Evolutionary conservation across 2,888 invertebrate species (phyloP), one percentile per base, ranked within the genome.

Genomic region (Drosophila rubida): DNA sequence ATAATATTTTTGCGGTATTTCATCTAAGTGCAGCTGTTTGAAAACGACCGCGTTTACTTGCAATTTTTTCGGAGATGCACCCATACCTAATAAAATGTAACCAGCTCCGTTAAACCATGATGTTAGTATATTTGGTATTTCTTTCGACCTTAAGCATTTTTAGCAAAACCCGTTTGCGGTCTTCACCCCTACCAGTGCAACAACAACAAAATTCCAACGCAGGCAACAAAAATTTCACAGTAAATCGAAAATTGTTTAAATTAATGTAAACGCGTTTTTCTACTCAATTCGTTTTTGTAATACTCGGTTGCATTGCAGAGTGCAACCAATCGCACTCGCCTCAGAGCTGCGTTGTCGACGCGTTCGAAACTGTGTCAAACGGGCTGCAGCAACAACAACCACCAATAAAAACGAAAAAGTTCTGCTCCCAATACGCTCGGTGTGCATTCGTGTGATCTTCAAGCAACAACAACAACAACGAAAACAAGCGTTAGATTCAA

Each of bases 171-270:
- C 32, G 32, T 5, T 32, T 32, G n/a, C 32, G 32, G 32, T 32
- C 32, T 32, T 32, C 69, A 66, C 41, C 63, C 9, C 54, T 4
- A 32, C 32, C 50, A 75, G 70, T 78, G 76, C 75, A 80, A 80
- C 80, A 80, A 80, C 79, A 82, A 71, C 77, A 83, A 73, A 83
- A 73, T 74, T 64, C 61, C 69, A 76, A 74, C 78, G 66, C 75
- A 69, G 58, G 51, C 66, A 54, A 66, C 65, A 53, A 19, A 64
- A 70, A 37, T 46, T 32, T 61, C 14, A 44, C 48, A 66, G 67
- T 44, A 66, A 25, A 22, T 51, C 46, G 41, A 30, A 65, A 75
- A 69, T 55, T 64, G 48, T 22, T 51, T 27, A 22, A 61, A 51
- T 13, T 55, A 25, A 32, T 60, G 9, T 14, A 45, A 68, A 37